Conservation (phyloP, 2,113 vertebrate genomes). For the Nothobranchius furzeri region DNA sequence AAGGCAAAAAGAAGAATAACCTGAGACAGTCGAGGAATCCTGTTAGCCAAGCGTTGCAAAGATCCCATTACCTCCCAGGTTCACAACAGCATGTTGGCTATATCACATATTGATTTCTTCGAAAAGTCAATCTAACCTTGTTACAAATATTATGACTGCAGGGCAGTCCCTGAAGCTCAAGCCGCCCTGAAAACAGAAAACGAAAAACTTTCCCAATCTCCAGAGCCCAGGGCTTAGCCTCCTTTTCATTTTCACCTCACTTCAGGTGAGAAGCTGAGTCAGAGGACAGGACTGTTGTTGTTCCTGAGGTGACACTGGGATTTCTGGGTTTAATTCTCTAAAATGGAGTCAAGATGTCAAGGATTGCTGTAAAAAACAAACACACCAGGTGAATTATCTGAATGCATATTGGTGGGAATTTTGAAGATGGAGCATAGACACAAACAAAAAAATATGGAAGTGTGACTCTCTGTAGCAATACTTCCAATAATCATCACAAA, state of each 20-base stretch:
- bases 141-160: constrained; percentile 79
- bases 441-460: constrained; percentile 53
- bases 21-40: constrained; percentile 51
- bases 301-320: constrained; percentile 20
- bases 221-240: constrained; percentile 23
- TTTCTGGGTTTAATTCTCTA: constrained; percentile 6
- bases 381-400: constrained; percentile 16
- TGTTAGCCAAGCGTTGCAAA: constrained; percentile 75
- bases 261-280: constrained; percentile 20
- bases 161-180: constrained; percentile 55
- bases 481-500: constrained; percentile 69
- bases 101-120: constrained; percentile 79
- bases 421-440: background rate
- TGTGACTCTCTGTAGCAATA: constrained; percentile 37
- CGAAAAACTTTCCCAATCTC: constrained; percentile 50
- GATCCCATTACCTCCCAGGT: constrained; percentile 75
- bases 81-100: constrained; percentile 68
- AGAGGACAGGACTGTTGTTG: constrained; percentile 12
- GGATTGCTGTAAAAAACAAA: constrained; percentile 4
- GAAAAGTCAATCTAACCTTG: constrained; percentile 77
- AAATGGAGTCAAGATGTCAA: constrained; percentile 8
- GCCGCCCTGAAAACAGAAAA: constrained; percentile 11
- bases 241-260: constrained; percentile 20
- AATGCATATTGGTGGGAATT: constrained; percentile 1
- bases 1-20: constrained; percentile 52